These are phyloP conservation scores for Ondatra zibethicus DNA, from an alignment of 2,113 vertebrate species.

Conservation along the genomic window DNA sequence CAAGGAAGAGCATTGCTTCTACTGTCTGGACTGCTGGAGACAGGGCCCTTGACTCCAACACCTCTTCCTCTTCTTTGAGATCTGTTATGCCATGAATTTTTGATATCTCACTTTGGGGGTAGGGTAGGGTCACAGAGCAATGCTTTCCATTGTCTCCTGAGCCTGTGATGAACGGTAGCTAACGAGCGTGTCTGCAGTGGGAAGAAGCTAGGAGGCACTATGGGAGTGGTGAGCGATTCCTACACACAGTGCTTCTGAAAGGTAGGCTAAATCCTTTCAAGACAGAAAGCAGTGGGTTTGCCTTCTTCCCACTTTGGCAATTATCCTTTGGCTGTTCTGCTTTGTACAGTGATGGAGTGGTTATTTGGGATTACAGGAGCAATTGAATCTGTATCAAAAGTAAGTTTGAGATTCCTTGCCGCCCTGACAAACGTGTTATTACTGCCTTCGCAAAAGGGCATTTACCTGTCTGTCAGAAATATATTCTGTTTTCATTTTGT, in stretches of 20 bases:
- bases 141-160: slow-evolving; percentile 39
- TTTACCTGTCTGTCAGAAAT: slow-evolving; percentile 78
- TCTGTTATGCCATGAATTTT: slow-evolving; percentile 72
- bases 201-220: neutral
- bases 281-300: slow-evolving; percentile 51
- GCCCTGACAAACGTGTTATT: slow-evolving; percentile 71
- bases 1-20: slow-evolving; percentile 28
- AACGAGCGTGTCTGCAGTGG: neutral
- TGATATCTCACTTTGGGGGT: slow-evolving; percentile 70
- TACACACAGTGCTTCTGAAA: neutral
- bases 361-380: slow-evolving; percentile 77
- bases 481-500: slow-evolving; percentile 68
- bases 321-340: slow-evolving; percentile 66
- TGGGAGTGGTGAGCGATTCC: slow-evolving; percentile 24
- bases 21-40: slow-evolving; percentile 17
- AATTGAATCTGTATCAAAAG: slow-evolving; percentile 79
- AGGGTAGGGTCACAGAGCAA: slow-evolving; percentile 47
- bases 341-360: slow-evolving; percentile 55
- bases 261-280: slow-evolving; percentile 65
- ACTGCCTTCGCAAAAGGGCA: slow-evolving; percentile 61
- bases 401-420: slow-evolving; percentile 55
- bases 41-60: slow-evolving; percentile 23
- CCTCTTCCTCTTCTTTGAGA: slow-evolving; percentile 53
- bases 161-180: slow-evolving; percentile 19
- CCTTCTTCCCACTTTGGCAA: slow-evolving; percentile 58